A percentile compares a stretch with the other conserved stretches of the same genome.
These are phyloP conservation scores for Pemphredon lugubris DNA, from an alignment of 2,888 invertebrate species.

Conservation along the genomic window DNA sequence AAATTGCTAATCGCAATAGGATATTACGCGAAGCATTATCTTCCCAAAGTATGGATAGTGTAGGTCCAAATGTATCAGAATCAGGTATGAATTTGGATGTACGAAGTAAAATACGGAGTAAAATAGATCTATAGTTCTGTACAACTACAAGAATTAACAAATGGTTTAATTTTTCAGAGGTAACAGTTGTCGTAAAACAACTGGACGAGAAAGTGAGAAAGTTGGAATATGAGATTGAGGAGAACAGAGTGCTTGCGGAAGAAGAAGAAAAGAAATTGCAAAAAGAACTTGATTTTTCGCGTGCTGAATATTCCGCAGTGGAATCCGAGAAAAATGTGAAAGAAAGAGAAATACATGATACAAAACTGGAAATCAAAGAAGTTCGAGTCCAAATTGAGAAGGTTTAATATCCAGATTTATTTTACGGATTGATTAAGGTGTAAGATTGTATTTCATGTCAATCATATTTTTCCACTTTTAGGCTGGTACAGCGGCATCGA, in stretches of 20 bases:
- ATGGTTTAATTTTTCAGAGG: conserved; percentile 54
- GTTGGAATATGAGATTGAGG: conserved; percentile 70
- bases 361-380: conserved; percentile 83
- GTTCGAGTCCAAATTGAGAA: conserved; percentile 83
- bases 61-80: conserved; percentile 64
- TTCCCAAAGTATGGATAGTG: conserved; percentile 70
- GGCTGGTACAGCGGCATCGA: conserved; percentile 81
- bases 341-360: conserved; percentile 83
- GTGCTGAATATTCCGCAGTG: conserved; percentile 84
- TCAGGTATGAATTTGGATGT: conserved; percentile 53
- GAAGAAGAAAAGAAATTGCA: conserved; percentile 83
- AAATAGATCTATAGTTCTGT: not conserved
- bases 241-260: conserved; percentile 75
- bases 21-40: conserved; percentile 75
- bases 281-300: conserved; percentile 82
- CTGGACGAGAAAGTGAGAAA: conserved; percentile 65
- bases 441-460: conserved; percentile 38
- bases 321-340: conserved; percentile 87
- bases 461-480: conserved; percentile 76
- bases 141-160: conserved; percentile 7
- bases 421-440: not conserved
- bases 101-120: not conserved
- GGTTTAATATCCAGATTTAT: conserved; percentile 71
- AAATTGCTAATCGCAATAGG: conserved; percentile 77
- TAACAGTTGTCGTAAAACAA: conserved; percentile 58